A percentile compares a stretch with the other conserved stretches of the same genome.
Conservation (phyloP, 2,888 invertebrate species). For the Clepsis dumicolana region DNA sequence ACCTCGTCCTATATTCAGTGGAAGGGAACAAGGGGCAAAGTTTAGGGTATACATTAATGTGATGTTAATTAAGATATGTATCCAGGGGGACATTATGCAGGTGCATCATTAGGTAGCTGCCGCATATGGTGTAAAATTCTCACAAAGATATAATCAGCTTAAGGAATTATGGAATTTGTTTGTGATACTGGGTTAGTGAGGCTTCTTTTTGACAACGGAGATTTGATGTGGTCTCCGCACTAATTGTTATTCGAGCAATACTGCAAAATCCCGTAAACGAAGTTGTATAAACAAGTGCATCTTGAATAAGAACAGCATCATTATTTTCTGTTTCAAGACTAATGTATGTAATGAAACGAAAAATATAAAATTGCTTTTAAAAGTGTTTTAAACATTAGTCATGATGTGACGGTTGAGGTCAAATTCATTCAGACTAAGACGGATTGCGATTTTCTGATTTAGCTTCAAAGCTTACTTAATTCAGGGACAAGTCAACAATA, state of each 20-base stretch:
- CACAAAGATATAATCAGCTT: slow-evolving; percentile 2
- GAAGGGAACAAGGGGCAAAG: slow-evolving; percentile 19
- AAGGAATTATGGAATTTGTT: not conserved
- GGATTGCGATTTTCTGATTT: slow-evolving; percentile 21
- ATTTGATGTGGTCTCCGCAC: no score
- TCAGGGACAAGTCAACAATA: not conserved
- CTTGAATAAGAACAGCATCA: not conserved
- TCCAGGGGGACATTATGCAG: slow-evolving; percentile 7
- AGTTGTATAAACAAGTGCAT: no score
- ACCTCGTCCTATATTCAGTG: slow-evolving; percentile 47
- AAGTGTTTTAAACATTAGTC: slow-evolving; percentile 26
- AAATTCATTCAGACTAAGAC: slow-evolving; percentile 14
- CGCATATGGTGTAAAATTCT: not conserved
- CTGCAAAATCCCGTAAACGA: no score
- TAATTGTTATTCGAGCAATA: no score
- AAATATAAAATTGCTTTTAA: slow-evolving; percentile 10
- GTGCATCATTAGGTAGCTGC: not conserved
- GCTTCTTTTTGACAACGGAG: no score
- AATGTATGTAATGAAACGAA: not conserved
- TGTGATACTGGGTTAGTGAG: not conserved
- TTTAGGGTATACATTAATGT: not conserved
- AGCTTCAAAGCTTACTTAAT: slow-evolving; percentile 2
- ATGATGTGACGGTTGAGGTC: slow-evolving; percentile 23
- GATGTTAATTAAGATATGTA: slow-evolving; percentile 26
- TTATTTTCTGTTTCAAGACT: not conserved